Conservation (phyloP, 1,140 invertebrate genomes). For the Apis florea region DNA sequence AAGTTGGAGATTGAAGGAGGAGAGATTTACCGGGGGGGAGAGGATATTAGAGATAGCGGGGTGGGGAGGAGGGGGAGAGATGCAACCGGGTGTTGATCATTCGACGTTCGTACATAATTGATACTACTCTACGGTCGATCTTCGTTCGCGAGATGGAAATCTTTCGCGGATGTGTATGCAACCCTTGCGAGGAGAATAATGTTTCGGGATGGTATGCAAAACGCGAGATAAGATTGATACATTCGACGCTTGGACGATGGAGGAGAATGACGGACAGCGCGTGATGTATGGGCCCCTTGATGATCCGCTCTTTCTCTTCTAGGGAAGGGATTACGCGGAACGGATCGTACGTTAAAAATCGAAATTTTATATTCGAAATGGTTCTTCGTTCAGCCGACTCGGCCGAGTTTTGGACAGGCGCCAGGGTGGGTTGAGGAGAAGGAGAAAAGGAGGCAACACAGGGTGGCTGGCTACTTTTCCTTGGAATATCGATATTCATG, state of each 20-base stretch:
- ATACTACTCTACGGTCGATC: not conserved
- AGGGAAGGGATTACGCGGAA: not conserved
- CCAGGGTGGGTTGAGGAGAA: not conserved
- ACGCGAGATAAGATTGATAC: conserved; percentile 31
- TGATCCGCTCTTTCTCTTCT: conserved; percentile 1
- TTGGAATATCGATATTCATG: conserved; percentile 54
- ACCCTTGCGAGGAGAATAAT: not conserved
- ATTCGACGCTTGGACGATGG: not conserved
- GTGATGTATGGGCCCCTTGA: conserved; percentile 43
- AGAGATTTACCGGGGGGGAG: conserved; percentile 8
- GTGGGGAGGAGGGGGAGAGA: conserved; percentile 58
- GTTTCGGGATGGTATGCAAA: not conserved
- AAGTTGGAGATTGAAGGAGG: conserved; percentile 66
- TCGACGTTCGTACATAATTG: not conserved
- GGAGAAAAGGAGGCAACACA: not conserved
- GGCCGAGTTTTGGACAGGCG: conserved; percentile 25
- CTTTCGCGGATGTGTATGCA: too few relatives aligned
- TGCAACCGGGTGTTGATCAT: not conserved
- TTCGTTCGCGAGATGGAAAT: too few relatives aligned
- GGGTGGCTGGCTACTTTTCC: conserved; percentile 18
- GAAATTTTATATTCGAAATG: conserved; percentile 21
- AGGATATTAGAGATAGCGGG: conserved; percentile 59
- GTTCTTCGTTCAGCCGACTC: not conserved
- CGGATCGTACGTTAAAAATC: conserved; percentile 33
- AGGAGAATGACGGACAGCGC: conserved; percentile 1